Evolutionary conservation across 2,888 invertebrate genomes (phyloP), one percentile per base, ranked within the genome.

Genomic region (Tetropium fuscum): DNA sequence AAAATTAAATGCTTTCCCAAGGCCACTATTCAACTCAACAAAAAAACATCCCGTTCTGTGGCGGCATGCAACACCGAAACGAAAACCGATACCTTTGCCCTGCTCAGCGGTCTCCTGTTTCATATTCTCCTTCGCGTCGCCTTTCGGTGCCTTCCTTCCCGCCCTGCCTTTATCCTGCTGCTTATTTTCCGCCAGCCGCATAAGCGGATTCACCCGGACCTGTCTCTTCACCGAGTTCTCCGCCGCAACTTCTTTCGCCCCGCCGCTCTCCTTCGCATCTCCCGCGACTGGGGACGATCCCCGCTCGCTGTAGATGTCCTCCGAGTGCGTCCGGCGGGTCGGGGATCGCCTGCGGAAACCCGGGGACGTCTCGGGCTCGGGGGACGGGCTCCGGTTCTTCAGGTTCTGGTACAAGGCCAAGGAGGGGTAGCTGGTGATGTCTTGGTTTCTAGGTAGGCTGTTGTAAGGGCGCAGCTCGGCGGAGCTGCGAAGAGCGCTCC

Each of bases 371-470:
- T 44, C 15, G 8, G 45, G 34, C 7, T 63, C 57, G 16, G 36
- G 13, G 25, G 68, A 16, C 53, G 54, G 45, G 49, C 66, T 55
- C 47, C 62, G 58, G 27, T 59, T 65, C 40, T 56, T 63, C 8
- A 66, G 41, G 44, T 67, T 71, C 55, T 72, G 76, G 55, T 80
- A 77, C 3, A 74, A 57, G 40, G 71, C 70, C 47, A 82, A 68
- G 6, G 80, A 77, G n/a, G 81, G 81, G 63, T 80, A 81, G 63
- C 76, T 77, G 63, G 73, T 78, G 62, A 83, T 82, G 66, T 84
- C 83, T 66, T 83, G 86, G 20, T 84, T 84, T 45, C 87, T 81
- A 11, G 87, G 88, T 20, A 89, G 77, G 72, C 88, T 88, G 68
- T 85, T 85, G 76, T 87, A 85, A 54, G 87, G 81, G 65, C 86